Evolutionary conservation across 1,140 invertebrate species (phyloP), one percentile per base, ranked within the genome.

Genomic region (Samia ricini): DNA sequence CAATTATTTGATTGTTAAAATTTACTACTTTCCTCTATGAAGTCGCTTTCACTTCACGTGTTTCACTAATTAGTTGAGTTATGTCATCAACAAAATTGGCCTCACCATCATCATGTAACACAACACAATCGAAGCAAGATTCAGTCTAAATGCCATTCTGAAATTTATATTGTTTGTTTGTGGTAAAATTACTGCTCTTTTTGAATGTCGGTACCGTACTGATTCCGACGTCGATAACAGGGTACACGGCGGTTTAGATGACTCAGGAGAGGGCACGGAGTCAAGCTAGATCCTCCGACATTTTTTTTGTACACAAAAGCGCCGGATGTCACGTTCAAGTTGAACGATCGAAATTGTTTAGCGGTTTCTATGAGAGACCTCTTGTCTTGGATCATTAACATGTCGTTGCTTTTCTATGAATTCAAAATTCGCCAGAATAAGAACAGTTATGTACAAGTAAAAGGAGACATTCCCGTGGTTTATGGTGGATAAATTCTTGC

Each of bases 261-360:
- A 76, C 54, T 73, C 71, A 77, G 69, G 64, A 74, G 73, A 79
- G 71, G 71, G 74, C 70, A 65, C 61, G 64, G 54, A 61, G 68
- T 42, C 50, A 68, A 64, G 67, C 57, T 71, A 63, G 68, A 71
- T 80, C 73, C 73, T 77, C 63, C 24, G 60, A 63, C 64, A 65
- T 29, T 61, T 57, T 66, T 69, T 71, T 76, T 77, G 77, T 76
- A 51, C 60, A 67, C 61, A 60, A 75, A 71, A 66, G 56, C 54
- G 61, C 73, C 84, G 85, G 83, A 86, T 66, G 79, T 88, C 86
- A 89, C 85, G 86, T 81, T 66, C 61, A 66, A 79, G 77, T 80
- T 82, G 77, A 85, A 85, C 61, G 80, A 76, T 85, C 82, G 72
- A 73, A 77, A 69, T 77, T 67, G 71, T 59, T 72, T 69, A 70